These are phyloP conservation scores for Lepus timidus DNA, from an alignment of 2,113 vertebrate species.

Conservation along the genomic window DNA sequence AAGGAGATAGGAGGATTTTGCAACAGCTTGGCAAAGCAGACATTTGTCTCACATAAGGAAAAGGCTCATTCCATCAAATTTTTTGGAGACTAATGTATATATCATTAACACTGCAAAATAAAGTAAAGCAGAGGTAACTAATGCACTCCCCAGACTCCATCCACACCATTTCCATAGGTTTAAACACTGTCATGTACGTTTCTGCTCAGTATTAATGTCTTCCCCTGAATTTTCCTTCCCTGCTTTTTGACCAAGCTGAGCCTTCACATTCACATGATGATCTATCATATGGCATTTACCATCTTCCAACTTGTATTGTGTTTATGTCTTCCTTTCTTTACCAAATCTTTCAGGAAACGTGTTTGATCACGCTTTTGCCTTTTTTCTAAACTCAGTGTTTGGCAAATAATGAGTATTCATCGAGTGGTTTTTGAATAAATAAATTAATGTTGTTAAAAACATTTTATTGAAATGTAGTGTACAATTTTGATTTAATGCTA, in stretches of 20 bases:
- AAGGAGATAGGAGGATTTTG: slow-evolving; percentile 16
- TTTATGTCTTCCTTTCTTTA: background rate
- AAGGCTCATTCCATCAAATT: background rate
- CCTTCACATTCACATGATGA: background rate
- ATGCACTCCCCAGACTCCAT: background rate
- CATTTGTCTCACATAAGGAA: background rate
- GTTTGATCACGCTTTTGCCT: background rate
- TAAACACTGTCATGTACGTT: background rate
- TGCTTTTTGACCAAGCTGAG: background rate
- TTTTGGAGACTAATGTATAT: background rate
- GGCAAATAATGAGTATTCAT: background rate
- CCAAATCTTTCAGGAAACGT: background rate
- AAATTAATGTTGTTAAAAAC: background rate
- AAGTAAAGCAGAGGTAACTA: background rate
- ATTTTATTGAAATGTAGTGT: too few relatives aligned
- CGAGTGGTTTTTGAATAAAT: slow-evolving; percentile 18
- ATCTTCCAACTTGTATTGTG: background rate
- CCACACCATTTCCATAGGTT: background rate
- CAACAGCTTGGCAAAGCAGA: background rate
- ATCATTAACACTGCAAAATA: background rate
- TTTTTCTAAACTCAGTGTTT: background rate
- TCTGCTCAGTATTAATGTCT: background rate
- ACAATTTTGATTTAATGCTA: too few relatives aligned
- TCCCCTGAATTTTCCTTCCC: background rate
- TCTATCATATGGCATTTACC: background rate